Conservation (phyloP, 2,797 vertebrate species). For the Danio kyathit region DNA sequence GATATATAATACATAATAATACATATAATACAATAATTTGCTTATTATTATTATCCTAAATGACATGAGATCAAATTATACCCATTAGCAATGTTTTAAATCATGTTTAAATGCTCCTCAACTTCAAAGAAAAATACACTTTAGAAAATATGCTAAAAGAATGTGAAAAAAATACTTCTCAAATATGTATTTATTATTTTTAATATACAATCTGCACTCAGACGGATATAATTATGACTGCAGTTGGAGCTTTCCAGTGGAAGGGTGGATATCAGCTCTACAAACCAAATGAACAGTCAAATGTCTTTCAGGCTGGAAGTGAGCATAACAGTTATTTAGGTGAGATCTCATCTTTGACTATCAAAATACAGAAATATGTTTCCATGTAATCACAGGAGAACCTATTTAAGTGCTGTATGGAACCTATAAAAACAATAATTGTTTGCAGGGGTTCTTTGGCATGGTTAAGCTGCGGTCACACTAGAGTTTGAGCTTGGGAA, state of each 20-base stretch:
- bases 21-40: not conserved
- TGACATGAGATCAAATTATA: too few species aligned
- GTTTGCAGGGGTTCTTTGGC: too few species aligned
- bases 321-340: constrained; percentile 76
- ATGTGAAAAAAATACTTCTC: too few species aligned
- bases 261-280: constrained; percentile 70
- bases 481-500: too few species aligned
- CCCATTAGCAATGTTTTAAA: not conserved
- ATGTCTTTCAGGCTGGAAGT: constrained; percentile 16
- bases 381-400: too few species aligned
- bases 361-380: too few species aligned
- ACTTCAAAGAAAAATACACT: not conserved
- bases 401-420: too few species aligned
- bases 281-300: fast-evolving
- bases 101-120: not conserved
- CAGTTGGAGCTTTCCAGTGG: constrained; percentile 76
- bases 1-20: too few species aligned
- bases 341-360: constrained; percentile 43
- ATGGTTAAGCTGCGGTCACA: too few species aligned
- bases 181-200: not conserved
- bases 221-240: constrained; percentile 62
- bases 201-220: constrained; percentile 9
- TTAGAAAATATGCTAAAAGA: too few species aligned
- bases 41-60: too few species aligned
- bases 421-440: too few species aligned